Conservation (phyloP, 2,797 vertebrate genomes). For the Gallinago solitaria region DNA sequence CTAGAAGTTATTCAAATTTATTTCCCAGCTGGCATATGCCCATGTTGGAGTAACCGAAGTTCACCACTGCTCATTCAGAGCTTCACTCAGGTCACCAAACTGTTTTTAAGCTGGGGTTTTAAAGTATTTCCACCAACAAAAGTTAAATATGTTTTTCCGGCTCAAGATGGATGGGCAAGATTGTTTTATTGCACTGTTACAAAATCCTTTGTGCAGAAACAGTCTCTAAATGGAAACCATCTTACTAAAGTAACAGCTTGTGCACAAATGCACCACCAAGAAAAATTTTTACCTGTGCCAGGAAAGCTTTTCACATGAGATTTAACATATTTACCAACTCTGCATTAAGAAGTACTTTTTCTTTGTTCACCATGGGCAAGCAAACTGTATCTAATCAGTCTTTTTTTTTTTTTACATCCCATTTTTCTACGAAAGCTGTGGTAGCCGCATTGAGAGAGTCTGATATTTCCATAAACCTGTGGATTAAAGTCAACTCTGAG, state of each 20-base stretch:
- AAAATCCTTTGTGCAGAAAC: slow-evolving; percentile 29
- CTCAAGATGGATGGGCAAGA: neutral
- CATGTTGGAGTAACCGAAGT: neutral
- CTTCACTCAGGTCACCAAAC: neutral
- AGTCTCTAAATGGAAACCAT: slow-evolving; percentile 32
- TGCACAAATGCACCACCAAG: neutral
- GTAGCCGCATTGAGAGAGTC: neutral
- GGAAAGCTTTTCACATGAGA: neutral
- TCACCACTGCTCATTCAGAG: neutral
- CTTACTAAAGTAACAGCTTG: neutral
- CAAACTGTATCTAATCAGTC: neutral
- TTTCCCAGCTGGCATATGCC: neutral
- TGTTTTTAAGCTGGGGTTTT: neutral
- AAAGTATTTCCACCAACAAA: slow-evolving; percentile 21
- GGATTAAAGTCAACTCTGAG: neutral
- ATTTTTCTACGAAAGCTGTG: neutral
- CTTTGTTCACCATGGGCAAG: neutral
- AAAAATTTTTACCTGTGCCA: neutral
- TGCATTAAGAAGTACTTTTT: neutral
- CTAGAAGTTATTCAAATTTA: neutral
- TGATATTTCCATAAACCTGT: neutral
- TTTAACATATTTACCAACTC: neutral
- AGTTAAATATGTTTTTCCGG: neutral
- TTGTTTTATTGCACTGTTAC: slow-evolving; percentile 8
- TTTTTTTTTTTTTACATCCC: neutral